Base-by-base conservation (phyloP, 2,797 vertebrate genomes). In the Mus minutoides region DNA sequence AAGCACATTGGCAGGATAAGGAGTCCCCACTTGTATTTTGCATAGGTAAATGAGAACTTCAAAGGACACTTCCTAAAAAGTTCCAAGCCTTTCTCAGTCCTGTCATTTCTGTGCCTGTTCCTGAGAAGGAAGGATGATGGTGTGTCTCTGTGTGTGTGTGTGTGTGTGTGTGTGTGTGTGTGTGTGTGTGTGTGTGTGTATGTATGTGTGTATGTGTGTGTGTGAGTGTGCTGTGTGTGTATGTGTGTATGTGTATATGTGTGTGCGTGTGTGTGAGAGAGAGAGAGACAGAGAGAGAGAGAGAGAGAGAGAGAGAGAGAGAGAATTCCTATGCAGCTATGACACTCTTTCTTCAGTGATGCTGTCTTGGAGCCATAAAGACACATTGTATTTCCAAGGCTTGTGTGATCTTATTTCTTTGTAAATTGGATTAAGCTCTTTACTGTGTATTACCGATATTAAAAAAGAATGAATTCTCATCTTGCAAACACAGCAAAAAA, bases 341-440 rank as follows among this genome's bases (percentile, higher is more conserved):
- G 2, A 75, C 4, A 21, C 80, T 49, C n/a, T 7, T 34, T 95
- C 73, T 92, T 92, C 93, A 40, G 4, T 37, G 52, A 75, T n/a
- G 56, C 76, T 29, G 40, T 92, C 82, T 86, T n/a, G 91, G 31
- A 82, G 34, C 84, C 96, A 95, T 96, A 97, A 90, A 98, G 96
- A 96, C 97, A 90, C 95, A 97, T 92, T 94, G 96, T 86, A 79
- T 97, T 98, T 97, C 96, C 97, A 98, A 24, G n/a, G 90, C 93
- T 97, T 98, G 60, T 73, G 77, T 98, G 98, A 98, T 98, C 96
- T 94, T 95, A 97, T 98, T 98, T 98, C 96, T 98, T 98, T 98
- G 97, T 75, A 98, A 98, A 98, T 98, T 97, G 96, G 96, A 98
- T 98, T 98, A 98, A 97, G 88, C 82, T 94, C 91, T 96, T 98